Base-by-base conservation (phyloP, 2,797 vertebrate genomes). In the Melanogrammus aeglefinus region DNA sequence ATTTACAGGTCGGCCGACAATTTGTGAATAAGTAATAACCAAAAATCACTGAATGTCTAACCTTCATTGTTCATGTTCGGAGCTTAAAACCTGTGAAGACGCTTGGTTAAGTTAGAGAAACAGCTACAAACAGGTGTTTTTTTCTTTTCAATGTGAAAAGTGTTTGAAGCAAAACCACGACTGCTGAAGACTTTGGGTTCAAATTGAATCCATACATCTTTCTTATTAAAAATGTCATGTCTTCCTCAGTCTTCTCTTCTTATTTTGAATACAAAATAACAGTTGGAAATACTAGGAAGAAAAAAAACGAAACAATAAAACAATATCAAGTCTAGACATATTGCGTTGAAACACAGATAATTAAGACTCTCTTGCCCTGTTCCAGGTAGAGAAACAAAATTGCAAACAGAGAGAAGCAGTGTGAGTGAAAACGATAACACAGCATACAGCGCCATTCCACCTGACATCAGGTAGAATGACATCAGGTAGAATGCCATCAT, bases 391-490 rank as follows among this genome's bases (percentile, higher is more conserved):
- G 35, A 83, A 90, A 86, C 82, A 80, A 83, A 89, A 86, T 85
- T 86, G 82, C 87, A 85, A 88, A 85, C 80, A 63, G 73, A 82
- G 75, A 75, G 83, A 89, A 89, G 87, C 76, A 81, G 81, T 89
- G 88, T 84, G 84, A 88, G 82, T 77, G 84, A 89, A 92, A 90
- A 18, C 89, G 90, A 90, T 89, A 89, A 86, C 90, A 83, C 88
- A 91, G 91, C 92, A 90, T 86, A 89, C 87, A 90, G 90, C 88
- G 86, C 83, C 91, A 83, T 90, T 88, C 57, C 86, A 90, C 88
- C 90, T 92, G 89, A 91, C 86, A 84, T 85, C 82, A 83, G 86
- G 88, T n/a, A n/a, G n/a, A n/a, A n/a, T n/a, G n/a, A n/a, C n/a
- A n/a, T n/a, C n/a, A n/a, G 86, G 88, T 82, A 77, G 87, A 90